Percentiles rank a stretch among this genome's conserved stretches.
Evolutionary conservation across 2,797 vertebrate species (phyloP).

Genomic region (Sebastes itinus): DNA sequence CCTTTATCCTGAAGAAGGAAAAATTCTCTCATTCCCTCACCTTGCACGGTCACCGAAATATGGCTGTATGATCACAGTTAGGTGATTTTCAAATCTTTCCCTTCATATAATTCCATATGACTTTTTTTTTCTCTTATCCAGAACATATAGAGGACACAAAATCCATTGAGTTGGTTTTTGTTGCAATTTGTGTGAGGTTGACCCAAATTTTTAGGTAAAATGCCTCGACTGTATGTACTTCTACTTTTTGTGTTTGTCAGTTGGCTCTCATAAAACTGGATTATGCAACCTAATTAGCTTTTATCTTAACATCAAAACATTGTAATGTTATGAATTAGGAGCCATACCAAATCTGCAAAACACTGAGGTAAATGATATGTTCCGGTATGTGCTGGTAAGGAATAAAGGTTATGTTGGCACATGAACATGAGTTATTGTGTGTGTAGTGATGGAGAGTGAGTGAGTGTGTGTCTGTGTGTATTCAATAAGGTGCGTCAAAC

Average conservation of each 20-base stretch:
- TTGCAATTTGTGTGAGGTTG: not conserved
- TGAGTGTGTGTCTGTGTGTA: not conserved
- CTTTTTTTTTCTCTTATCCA: no score
- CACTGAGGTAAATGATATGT: not conserved
- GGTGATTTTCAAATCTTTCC: no score
- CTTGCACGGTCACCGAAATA: no score
- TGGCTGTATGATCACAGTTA: no score
- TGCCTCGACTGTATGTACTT: not conserved
- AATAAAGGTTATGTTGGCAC: not conserved
- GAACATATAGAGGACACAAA: no score
- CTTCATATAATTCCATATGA: no score
- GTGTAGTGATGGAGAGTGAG: not conserved
- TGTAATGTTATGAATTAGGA: constrained; percentile 8
- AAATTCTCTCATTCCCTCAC: no score
- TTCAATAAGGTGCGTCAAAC: constrained; percentile 18
- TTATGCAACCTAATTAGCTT: not conserved
- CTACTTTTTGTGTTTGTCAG: not conserved
- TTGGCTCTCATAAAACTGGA: not conserved
- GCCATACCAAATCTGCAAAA: not conserved
- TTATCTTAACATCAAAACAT: not conserved
- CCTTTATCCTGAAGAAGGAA: no score
- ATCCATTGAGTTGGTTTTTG: not conserved
- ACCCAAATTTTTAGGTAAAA: no score
- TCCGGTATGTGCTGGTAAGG: not conserved
- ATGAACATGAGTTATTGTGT: not conserved